phyloP scores from a whole-genome alignment of 2,888 invertebrate genomes.

The Automeris io region DNA sequence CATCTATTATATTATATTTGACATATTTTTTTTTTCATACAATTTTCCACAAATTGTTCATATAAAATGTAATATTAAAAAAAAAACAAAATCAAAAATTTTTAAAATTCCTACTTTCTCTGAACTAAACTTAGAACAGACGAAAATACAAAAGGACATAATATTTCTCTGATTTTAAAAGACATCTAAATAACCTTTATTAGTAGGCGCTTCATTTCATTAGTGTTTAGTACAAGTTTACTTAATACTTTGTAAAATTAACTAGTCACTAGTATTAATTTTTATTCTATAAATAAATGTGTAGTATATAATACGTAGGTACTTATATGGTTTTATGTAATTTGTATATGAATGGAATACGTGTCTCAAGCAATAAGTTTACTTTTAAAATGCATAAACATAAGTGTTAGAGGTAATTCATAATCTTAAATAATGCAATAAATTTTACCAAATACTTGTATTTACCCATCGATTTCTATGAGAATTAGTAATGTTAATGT shows the following conservation, averaged over 20 bases:
- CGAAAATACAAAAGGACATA: too few relatives aligned
- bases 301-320: background rate
- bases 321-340: background rate
- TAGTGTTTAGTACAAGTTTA: background rate
- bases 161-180: too few relatives aligned
- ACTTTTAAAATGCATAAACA: conserved; percentile 11
- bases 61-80: too few relatives aligned
- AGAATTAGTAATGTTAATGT: conserved; percentile 1
- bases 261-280: conserved; percentile 7
- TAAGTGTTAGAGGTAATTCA: background rate
- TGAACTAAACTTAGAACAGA: too few relatives aligned
- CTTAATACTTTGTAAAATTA: background rate
- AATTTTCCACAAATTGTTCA: too few relatives aligned
- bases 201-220: too few relatives aligned
- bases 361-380: conserved; percentile 68
- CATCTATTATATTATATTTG: too few relatives aligned
- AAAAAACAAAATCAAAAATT: too few relatives aligned
- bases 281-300: too few relatives aligned
- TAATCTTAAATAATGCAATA: background rate
- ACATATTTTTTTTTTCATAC: too few relatives aligned
- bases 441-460: conserved; percentile 7
- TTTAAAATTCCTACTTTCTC: too few relatives aligned
- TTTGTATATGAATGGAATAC: conserved; percentile 38
- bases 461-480: background rate
- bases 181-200: too few relatives aligned